phyloP scores from a whole-genome alignment of 1,140 invertebrate species.

The Latrodectus geometricus region DNA sequence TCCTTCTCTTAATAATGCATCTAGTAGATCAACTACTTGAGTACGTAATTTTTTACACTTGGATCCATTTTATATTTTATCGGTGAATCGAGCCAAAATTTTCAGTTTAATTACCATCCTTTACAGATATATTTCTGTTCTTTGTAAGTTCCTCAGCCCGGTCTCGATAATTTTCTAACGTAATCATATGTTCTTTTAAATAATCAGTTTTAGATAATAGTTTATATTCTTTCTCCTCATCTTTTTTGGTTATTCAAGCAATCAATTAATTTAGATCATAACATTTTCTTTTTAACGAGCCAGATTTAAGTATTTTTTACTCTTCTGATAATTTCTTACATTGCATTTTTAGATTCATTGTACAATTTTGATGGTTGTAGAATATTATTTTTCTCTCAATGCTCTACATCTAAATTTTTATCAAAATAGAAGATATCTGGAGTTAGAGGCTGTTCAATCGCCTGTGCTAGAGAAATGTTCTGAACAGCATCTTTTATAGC shows the following conservation, averaged over 20 bases:
- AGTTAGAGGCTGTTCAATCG: no score
- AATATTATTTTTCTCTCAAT: neutral
- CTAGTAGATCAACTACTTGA: constrained; percentile 21
- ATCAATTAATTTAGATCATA: neutral
- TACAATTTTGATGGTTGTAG: neutral
- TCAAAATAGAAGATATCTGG: no score
- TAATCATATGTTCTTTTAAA: constrained; percentile 1
- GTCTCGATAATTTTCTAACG: neutral
- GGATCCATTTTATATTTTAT: neutral
- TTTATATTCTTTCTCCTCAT: neutral
- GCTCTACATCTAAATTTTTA: no score
- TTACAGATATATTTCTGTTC: neutral
- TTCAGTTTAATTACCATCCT: neutral
- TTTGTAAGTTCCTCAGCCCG: neutral
- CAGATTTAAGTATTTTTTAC: neutral
- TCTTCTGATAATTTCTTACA: neutral
- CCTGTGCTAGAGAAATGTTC: no score
- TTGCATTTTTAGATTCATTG: no score
- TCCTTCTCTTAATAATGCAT: constrained; percentile 13
- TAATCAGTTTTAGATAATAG: neutral
- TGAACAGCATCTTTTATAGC: no score
- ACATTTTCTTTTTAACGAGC: neutral
- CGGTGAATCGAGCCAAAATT: no score
- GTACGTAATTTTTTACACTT: neutral
- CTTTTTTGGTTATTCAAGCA: neutral